Conservation (phyloP, 2,113 vertebrate species). For the Pimephales promelas region DNA sequence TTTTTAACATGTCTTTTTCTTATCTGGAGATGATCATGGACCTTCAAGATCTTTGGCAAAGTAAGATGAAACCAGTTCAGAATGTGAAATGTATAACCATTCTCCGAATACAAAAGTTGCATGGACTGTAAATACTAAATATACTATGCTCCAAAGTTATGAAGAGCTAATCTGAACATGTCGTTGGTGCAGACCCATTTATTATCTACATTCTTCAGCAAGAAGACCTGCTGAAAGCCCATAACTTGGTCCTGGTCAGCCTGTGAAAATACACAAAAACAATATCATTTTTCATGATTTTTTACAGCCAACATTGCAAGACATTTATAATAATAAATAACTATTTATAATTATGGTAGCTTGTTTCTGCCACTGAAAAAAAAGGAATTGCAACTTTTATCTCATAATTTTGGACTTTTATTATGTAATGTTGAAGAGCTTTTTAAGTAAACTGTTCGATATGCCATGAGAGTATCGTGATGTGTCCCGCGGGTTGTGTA, state of each 20-base stretch:
- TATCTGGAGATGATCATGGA: constrained; percentile 8
- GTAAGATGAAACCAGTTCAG: constrained; percentile 3
- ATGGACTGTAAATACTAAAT: neutral
- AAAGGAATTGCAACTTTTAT: no score
- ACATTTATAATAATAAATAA: no score
- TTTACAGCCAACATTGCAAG: neutral
- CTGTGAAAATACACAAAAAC: constrained; percentile 52
- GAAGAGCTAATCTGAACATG: constrained; percentile 76
- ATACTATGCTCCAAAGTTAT: constrained; percentile 72
- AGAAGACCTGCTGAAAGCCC: constrained; percentile 78
- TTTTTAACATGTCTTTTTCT: constrained; percentile 15
- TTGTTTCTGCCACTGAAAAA: no score
- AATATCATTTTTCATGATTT: neutral
- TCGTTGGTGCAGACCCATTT: constrained; percentile 76
- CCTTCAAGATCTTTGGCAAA: neutral
- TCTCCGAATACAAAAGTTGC: constrained; percentile 25
- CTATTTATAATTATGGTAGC: no score
- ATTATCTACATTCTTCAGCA: constrained; percentile 71
- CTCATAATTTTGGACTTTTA: no score
- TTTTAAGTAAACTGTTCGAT: no score
- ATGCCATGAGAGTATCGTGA: no score
- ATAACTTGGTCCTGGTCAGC: constrained; percentile 74
- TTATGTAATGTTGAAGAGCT: no score
- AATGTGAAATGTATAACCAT: constrained; percentile 1
- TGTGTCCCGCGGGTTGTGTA: no score